Evolutionary conservation across 2,797 vertebrate genomes (phyloP), one percentile per base, ranked within the genome.

Genomic region (Anguilla marmorata): DNA sequence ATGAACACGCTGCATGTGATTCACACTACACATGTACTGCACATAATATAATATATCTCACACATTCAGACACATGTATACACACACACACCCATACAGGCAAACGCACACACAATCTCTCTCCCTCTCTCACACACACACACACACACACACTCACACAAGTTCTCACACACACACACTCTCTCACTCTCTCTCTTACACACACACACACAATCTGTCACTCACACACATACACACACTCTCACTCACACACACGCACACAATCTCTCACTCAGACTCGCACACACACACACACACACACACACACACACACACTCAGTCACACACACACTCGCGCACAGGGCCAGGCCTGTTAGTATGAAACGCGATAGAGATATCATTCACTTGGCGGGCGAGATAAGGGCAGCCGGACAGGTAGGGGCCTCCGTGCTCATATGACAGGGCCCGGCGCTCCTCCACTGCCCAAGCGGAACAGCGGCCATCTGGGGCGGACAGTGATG

Each of bases 381-480:
- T 54, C 50, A 56, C 58, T 87, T 14, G 0, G 54, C 45, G 76
- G 90, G 27, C 1, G 87, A 89, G 89, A 87, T 89, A 60, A 91
- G 91, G 84, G 85, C 8, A 19, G n/a, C 52, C 45, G 80, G 89
- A 37, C 85, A 80, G 69, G 88, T 84, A 87, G 90, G 63, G 45
- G 9, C 19, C 27, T 84, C 45, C 0, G 50, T 89, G 80, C 93
- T 96, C 92, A 0, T 86, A 92, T 95, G 90, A 91, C 92, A 89
- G 87, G 86, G 88, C 89, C 87, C 3, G 0, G 89, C 90, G 91
- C 91, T 91, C 89, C 92, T 90, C 88, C 0, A 0, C 91, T 94
- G 93, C 90, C 90, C 95, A 95, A 94, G 96, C 93, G 91, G 94
- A 96, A 95, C 96, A 1, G 0, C 0, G 72, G 87, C 96, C 96